Evolutionary conservation across 2,113 vertebrate genomes (phyloP).

Genomic region (Sorex araneus): DNA sequence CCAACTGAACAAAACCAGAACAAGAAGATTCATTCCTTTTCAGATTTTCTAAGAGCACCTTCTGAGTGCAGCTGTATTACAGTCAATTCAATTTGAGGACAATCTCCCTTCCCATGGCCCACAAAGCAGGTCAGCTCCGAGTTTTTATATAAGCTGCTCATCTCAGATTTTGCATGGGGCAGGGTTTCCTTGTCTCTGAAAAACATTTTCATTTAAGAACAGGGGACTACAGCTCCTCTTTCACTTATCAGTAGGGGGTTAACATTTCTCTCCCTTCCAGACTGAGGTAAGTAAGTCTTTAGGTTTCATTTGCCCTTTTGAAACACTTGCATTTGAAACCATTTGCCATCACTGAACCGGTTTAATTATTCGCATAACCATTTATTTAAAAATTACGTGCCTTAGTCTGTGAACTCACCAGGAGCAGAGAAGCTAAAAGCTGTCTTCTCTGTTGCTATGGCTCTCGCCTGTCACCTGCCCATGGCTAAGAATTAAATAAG

Average conservation of each 20-base stretch:
- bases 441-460: neutral
- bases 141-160: neutral
- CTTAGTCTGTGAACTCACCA: neutral
- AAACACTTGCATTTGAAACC: constrained; percentile 36
- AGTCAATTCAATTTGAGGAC: constrained; percentile 47
- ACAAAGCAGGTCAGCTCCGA: neutral
- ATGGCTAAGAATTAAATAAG: constrained; percentile 4
- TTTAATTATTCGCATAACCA: constrained; percentile 35
- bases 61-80: neutral
- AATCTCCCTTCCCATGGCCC: neutral
- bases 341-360: neutral
- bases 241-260: too few species aligned
- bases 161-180: constrained; percentile 15
- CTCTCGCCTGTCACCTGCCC: neutral
- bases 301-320: neutral
- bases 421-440: neutral
- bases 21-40: constrained; percentile 43
- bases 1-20: constrained; percentile 3
- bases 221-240: neutral
- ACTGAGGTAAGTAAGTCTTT: neutral
- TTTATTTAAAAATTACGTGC: neutral
- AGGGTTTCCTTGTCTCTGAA: neutral
- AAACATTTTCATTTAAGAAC: constrained; percentile 33
- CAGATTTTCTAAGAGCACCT: constrained; percentile 15
- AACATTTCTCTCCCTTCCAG: constrained; percentile 11